Evolutionary conservation across 53 echinoderm and acorn worm species (phyloP).

Genomic region (Arbacia lixula): DNA sequence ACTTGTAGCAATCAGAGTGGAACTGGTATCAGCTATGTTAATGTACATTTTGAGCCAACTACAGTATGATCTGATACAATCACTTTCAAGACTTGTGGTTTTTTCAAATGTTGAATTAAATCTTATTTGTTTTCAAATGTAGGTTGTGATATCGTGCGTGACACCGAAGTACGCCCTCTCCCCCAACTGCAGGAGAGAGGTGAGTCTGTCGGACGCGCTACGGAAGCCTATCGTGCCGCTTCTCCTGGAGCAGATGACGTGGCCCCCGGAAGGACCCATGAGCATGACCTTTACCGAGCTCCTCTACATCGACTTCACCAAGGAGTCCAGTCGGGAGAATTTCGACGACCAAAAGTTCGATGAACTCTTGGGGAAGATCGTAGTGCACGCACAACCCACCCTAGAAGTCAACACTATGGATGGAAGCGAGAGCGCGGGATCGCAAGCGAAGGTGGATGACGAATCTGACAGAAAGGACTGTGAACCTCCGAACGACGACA

Average conservation of each 20-base stretch:
- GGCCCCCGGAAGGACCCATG: slow-evolving; percentile 99
- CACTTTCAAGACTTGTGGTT: too few relatives aligned
- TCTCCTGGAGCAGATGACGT: slow-evolving; percentile 74
- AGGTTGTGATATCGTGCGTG: slow-evolving; percentile 93
- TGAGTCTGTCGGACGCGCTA: slow-evolving; percentile 89
- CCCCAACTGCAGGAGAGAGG: slow-evolving; percentile 92
- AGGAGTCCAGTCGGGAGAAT: slow-evolving; percentile 59
- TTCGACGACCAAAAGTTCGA: slow-evolving; percentile 86
- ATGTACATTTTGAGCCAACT: too few relatives aligned
- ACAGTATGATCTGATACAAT: too few relatives aligned
- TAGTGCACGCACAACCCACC: slow-evolving; percentile 57
- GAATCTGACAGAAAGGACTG: too few relatives aligned
- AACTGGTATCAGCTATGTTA: too few relatives aligned
- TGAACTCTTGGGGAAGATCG: slow-evolving; percentile 75
- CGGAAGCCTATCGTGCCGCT: slow-evolving; percentile 92
- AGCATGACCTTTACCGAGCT: slow-evolving; percentile 92
- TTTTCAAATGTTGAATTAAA: too few relatives aligned
- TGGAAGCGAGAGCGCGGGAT: too few relatives aligned
- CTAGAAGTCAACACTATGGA: too few relatives aligned
- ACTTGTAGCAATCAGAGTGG: too few relatives aligned
- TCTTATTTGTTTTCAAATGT: not conserved
- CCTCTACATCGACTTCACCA: slow-evolving; percentile 91
- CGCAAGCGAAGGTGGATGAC: too few relatives aligned
- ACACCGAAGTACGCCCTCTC: slow-evolving; percentile 93
- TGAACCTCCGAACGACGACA: too few relatives aligned